Evolutionary conservation across 2,797 vertebrate species (phyloP), one percentile per base, ranked within the genome.

Genomic region (Monodelphis domestica): DNA sequence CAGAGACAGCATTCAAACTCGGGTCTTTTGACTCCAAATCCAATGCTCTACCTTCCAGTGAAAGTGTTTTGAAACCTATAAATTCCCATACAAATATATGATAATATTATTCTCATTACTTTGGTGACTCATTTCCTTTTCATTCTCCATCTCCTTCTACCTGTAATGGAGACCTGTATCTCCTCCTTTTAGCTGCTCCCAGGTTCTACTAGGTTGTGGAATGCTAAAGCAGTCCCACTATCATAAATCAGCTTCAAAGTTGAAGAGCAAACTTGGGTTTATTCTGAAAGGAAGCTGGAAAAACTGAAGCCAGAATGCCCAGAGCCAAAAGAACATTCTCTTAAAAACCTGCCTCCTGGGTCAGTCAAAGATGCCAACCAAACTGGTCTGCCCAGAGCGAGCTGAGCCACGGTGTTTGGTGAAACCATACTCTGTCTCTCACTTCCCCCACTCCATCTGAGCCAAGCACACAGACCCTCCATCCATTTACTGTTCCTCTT

Each of bases 401-500:
- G 0, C 70, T 24, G 95, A 63, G 11, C 89, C 59, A 88, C 92
- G 9, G 92, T 14, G 92, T 91, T 26, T 50, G 21, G 38, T 78
- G 70, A 45, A 84, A 45, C 38, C 21, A 84, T 26, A 45, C 21
- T 92, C 95, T 92, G n/a, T 63, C 87, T 96, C 56, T 93, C 29
- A 89, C 0, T 0, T 92, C 89, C 10, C 59, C 17, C 52, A 89
- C 92, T 91, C 94, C 55, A 9, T 87, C 54, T 55, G 88, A 97
- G 94, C 57, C 63, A 87, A 94, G 29, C 1, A 5, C 97, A 96
- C 78, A 93, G n/a, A 70, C 89, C 93, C 91, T 93, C 78, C 57
- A 53, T n/a, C 91, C 94, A 88, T 38, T 91, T 89, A 90, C 87
- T 96, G 94, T 97, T 95, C 90, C 91, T 90, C 94, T 50, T 93